Evolutionary conservation across 2,888 invertebrate genomes (phyloP), one percentile per base, ranked within the genome.

Genomic region (Dynastes maya): DNA sequence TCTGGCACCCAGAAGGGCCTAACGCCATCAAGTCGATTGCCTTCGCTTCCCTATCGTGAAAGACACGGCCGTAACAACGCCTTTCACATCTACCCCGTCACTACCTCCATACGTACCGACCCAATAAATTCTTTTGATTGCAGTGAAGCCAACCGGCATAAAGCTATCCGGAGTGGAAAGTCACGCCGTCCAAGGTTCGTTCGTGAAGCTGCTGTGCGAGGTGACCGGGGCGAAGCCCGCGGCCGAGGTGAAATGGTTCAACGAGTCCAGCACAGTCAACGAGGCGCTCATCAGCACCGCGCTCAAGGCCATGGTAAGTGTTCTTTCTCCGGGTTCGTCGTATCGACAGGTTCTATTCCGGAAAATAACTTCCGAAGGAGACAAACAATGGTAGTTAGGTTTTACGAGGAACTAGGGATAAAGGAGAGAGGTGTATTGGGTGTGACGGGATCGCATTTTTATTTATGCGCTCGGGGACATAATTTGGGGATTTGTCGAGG

Each of bases 181-280:
- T 83, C 95, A 96, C 87, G 95, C 95, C 40, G 93, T 94, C 8
- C 94, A 95, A 85, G 96, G 96, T 37, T 94, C 94, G 6, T 92
- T 94, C 84, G 94, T 97, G 76, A 92, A 94, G 76, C 91, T 97
- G 80, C 92, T 93, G 86, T 97, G 97, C 87, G 89, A 89, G 82
- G 95, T 96, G 2, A 91, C 91, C 53, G 96, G 96, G 0, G 96
- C 97, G 0, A 90, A 95, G 67, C 97, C 97, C 0, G 92, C 95
- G 0, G 97, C 97, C 9, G 93, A 92, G 83, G 92, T 97, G 79
- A 93, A 94, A 78, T 97, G 97, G 97, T 95, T 91, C 89, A 97
- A 97, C 87, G 93, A 94, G 22, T 93, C 95, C 77, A 80, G 85
- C 58, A 82, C 82, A 13, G 82, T 22, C 55, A 22, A 22, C 55